phyloP scores from a whole-genome alignment of 2,113 vertebrate species.

The Laterallus jamaicensis region DNA sequence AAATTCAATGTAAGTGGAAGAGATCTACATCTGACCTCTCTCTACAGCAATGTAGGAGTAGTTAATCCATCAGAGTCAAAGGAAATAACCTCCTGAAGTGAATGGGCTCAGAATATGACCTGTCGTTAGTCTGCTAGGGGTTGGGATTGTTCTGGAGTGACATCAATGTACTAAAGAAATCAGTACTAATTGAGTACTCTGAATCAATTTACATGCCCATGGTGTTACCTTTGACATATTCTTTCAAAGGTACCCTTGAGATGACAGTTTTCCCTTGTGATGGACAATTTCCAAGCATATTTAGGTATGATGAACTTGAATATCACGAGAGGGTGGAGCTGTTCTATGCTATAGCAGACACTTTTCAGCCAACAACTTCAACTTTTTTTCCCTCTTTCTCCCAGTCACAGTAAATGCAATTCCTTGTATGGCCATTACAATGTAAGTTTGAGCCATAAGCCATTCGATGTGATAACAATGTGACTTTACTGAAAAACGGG shows the following conservation, averaged over 20 bases:
- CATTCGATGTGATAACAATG: not conserved
- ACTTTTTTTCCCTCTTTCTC: not conserved
- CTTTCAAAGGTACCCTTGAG: constrained; percentile 46
- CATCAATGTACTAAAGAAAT: constrained; percentile 1
- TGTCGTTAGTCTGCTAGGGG: not conserved
- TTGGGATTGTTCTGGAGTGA: constrained; percentile 19
- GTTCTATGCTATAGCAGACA: not conserved
- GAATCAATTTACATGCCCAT: constrained; percentile 2
- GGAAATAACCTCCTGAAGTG: constrained; percentile 34
- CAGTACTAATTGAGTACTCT: constrained; percentile 20
- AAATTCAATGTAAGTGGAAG: not conserved
- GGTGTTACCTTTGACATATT: constrained; percentile 41
- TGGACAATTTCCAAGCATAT: constrained; percentile 23
- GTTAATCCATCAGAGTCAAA: constrained; percentile 27
- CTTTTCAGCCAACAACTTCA: not conserved
- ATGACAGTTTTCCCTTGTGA: constrained; percentile 16
- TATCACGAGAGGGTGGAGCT: not conserved
- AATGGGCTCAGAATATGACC: constrained; percentile 38
- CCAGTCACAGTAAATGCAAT: not conserved
- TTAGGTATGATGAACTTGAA: not conserved
- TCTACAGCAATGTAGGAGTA: not conserved
- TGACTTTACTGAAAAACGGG: not conserved
- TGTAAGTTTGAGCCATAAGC: not conserved
- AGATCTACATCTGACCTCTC: constrained; percentile 2
- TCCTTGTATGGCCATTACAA: not conserved